A percentile compares a stretch with the other conserved stretches of the same genome.
phyloP scores from a whole-genome alignment of 1,140 invertebrate species.

The Amyelois transitella region DNA sequence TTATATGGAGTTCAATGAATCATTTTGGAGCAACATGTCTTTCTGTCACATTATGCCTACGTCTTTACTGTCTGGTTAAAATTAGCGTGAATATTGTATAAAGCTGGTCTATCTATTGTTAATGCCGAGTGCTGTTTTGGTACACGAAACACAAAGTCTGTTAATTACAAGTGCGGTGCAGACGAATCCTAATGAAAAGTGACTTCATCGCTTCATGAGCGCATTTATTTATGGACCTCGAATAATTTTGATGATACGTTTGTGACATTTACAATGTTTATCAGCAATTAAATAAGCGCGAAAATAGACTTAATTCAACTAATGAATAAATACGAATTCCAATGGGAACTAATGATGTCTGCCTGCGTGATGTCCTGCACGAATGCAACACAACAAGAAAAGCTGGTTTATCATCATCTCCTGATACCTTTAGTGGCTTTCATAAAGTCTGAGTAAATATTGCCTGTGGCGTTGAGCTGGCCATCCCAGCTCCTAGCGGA shows the following conservation, averaged over 20 bases:
- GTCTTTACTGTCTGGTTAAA: not conserved
- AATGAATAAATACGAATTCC: no score
- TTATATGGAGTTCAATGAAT: slow-evolving; percentile 33
- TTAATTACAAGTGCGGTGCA: not conserved
- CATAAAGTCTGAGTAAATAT: slow-evolving; percentile 54
- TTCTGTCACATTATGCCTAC: not conserved
- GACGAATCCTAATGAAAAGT: not conserved
- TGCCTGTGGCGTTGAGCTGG: slow-evolving; percentile 47
- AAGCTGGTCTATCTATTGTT: not conserved
- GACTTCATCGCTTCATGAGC: not conserved
- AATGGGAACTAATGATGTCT: no score
- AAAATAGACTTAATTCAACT: not conserved
- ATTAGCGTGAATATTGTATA: not conserved
- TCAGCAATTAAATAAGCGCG: no score
- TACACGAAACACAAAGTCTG: not conserved
- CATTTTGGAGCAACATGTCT: slow-evolving; percentile 12
- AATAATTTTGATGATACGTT: not conserved
- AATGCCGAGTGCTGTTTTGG: not conserved
- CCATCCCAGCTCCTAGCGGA: slow-evolving; percentile 44
- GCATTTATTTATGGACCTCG: not conserved
- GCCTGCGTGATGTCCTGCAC: not conserved
- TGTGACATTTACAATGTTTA: no score
- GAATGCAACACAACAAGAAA: not conserved
- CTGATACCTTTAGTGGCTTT: slow-evolving; percentile 60
- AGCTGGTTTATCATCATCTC: not conserved